These are phyloP conservation scores for Nasonia vitripennis DNA, from an alignment of 1,140 invertebrate genomes.

Conservation along the genomic window DNA sequence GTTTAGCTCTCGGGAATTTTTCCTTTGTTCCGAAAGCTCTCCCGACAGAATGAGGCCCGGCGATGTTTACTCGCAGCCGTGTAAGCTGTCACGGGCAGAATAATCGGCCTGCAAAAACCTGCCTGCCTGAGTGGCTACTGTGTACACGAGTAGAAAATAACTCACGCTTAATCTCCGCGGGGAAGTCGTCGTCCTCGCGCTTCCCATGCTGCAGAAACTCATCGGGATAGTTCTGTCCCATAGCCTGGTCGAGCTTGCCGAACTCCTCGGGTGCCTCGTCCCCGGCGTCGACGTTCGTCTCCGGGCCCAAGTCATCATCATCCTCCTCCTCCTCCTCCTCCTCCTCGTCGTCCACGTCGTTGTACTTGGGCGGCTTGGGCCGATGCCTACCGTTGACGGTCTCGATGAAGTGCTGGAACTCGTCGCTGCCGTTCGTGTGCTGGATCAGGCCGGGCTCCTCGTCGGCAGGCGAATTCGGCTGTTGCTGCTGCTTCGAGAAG, in stretches of 20 bases:
- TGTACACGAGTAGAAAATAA: background rate
- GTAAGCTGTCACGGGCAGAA: background rate
- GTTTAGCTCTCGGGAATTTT: background rate
- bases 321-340: conserved; percentile 77
- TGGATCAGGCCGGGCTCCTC: background rate
- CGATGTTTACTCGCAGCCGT: background rate
- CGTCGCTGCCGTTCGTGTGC: conserved; percentile 48
- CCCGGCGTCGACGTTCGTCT: conserved; percentile 77
- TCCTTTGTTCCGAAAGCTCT: background rate
- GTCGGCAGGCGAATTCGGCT: conserved; percentile 20
- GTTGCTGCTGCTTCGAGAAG: conserved; percentile 47
- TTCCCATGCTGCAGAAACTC: conserved; percentile 14
- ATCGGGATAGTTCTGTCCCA: conserved; percentile 16
- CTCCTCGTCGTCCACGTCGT: conserved; percentile 69
- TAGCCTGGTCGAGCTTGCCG: conserved; percentile 26
- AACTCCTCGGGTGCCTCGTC: conserved; percentile 24
- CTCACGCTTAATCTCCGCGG: background rate
- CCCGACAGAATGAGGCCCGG: background rate
- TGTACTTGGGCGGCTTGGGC: conserved; percentile 57
- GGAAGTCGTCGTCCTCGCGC: background rate
- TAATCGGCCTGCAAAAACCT: too few relatives aligned
- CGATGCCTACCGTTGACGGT: conserved; percentile 33
- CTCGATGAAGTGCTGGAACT: conserved; percentile 5
- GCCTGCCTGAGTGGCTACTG: too few relatives aligned
- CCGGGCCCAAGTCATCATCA: conserved; percentile 78